A percentile compares a stretch with the other conserved stretches of the same genome.
Evolutionary conservation across 1,140 invertebrate species (phyloP).

Genomic region (Periplaneta americana): DNA sequence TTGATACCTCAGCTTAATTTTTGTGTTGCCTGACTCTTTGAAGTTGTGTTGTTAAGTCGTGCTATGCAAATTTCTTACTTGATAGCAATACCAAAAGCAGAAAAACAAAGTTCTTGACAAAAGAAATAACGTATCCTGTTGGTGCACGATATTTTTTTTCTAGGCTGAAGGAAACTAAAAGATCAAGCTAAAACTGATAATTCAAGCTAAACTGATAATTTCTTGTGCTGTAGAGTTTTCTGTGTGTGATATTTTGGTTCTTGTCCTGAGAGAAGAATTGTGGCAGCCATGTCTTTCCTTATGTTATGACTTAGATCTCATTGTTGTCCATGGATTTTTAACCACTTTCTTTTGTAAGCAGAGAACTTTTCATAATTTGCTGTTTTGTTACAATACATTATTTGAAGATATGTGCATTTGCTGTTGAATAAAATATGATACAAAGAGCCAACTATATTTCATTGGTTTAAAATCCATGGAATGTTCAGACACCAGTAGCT

Average conservation of each 20-base stretch:
- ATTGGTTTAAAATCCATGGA: neutral
- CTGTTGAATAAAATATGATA: neutral
- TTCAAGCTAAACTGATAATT: neutral
- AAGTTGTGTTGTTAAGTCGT: neutral
- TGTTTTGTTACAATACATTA: neutral
- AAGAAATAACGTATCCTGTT: neutral
- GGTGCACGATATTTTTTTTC: neutral
- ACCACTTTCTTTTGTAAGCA: neutral
- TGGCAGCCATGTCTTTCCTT: neutral
- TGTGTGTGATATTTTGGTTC: neutral
- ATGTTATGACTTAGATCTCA: neutral
- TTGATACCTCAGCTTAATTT: slow-evolving; percentile 3
- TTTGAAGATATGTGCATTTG: neutral
- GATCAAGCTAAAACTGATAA: neutral
- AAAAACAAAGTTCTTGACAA: neutral
- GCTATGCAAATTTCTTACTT: neutral
- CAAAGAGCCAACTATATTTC: neutral
- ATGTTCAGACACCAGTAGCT: neutral
- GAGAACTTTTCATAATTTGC: neutral
- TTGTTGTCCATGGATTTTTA: neutral
- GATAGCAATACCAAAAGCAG: neutral
- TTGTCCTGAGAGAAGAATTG: neutral
- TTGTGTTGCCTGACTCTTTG: neutral
- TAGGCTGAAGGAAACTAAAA: neutral
- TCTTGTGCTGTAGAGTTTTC: slow-evolving; percentile 6